Evolutionary conservation across 2,113 vertebrate genomes (phyloP).

Genomic region (Pelecanus crispus): DNA sequence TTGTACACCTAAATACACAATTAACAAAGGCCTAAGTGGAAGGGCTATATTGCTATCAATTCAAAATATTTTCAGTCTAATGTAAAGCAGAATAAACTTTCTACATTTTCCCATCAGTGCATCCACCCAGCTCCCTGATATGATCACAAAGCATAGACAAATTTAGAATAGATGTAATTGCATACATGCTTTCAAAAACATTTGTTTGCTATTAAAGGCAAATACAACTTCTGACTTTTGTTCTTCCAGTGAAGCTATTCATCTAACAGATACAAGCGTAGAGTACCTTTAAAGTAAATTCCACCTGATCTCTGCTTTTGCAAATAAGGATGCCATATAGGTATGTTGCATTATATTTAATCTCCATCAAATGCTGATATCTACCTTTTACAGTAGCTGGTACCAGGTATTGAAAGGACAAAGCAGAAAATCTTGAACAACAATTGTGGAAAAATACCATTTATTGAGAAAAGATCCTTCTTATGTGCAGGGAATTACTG

Average conservation of each 20-base stretch:
- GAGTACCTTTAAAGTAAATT: not conserved
- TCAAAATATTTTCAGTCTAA: not conserved
- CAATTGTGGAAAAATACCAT: not conserved
- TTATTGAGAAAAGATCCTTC: not conserved
- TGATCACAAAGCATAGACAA: accelerated
- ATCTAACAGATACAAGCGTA: not conserved
- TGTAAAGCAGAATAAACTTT: not conserved
- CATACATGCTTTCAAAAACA: not conserved
- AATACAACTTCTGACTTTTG: not conserved
- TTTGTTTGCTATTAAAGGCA: not conserved
- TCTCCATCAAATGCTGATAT: not conserved
- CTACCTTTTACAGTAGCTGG: not conserved
- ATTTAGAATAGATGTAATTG: accelerated
- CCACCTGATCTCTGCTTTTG: not conserved
- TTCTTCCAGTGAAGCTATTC: not conserved
- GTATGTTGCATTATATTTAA: accelerated
- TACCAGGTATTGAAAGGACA: not conserved
- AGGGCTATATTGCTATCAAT: not conserved
- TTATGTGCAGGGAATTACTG: not conserved
- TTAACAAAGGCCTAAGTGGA: not conserved
- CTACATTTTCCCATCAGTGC: not conserved
- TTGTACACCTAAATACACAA: not conserved
- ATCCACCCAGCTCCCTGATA: not conserved
- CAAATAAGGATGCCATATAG: not conserved
- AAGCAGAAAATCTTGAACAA: not conserved